Percentiles rank a stretch among this genome's conserved stretches.
Conservation (phyloP, 2,113 vertebrate species). For the Ptilorrhoa leucosticta region DNA sequence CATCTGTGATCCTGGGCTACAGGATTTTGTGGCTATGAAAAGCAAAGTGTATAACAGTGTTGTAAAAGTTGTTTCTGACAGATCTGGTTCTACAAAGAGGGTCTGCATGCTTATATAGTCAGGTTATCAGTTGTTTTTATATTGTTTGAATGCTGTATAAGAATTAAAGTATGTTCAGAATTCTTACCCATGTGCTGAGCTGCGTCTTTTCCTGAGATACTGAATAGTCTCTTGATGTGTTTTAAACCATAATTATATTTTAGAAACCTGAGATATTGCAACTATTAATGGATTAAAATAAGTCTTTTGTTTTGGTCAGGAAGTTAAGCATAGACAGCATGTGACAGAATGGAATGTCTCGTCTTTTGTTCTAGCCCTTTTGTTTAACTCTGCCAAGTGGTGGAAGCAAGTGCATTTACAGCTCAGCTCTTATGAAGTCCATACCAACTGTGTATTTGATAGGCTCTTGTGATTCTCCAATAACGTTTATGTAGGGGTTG, state of each 20-base stretch:
- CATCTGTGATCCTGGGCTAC: not conserved
- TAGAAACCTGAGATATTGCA: not conserved
- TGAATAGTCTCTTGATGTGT: not conserved
- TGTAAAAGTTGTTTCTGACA: not conserved
- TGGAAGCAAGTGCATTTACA: not conserved
- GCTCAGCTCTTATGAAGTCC: not conserved
- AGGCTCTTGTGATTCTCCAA: not conserved
- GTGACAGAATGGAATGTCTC: not conserved
- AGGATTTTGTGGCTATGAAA: not conserved
- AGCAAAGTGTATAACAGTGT: not conserved
- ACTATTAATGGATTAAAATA: not conserved
- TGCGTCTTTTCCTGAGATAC: not conserved
- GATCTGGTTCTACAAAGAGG: not conserved
- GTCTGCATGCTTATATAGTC: not conserved
- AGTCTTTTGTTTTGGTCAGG: not conserved
- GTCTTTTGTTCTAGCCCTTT: not conserved
- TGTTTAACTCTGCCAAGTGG: not conserved
- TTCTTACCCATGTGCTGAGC: not conserved
- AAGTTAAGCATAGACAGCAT: not conserved
- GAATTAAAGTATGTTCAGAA: not conserved
- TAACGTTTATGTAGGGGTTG: fast-evolving
- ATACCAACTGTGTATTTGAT: not conserved
- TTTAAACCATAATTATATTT: not conserved
- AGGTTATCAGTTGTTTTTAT: not conserved
- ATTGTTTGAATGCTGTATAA: not conserved